Evolutionary conservation across 2,888 invertebrate species (phyloP).

Genomic region (Bugula neritina): DNA sequence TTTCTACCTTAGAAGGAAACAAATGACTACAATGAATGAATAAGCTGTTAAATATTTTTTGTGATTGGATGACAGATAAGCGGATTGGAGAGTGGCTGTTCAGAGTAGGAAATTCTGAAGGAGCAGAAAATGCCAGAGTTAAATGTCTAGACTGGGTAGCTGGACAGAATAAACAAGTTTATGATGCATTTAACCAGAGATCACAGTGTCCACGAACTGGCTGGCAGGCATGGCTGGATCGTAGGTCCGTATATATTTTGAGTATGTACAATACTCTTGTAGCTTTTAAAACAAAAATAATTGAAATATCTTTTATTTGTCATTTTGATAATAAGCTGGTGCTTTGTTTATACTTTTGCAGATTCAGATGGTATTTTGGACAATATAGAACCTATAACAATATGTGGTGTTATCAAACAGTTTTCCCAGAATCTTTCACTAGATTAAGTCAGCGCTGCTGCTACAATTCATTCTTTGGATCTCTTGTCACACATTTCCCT

Average conservation of each 20-base stretch:
- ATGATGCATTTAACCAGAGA: neutral
- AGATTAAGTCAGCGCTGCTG: neutral
- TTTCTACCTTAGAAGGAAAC: too few relatives aligned
- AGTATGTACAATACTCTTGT: too few relatives aligned
- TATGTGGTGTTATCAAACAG: neutral
- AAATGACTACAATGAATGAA: too few relatives aligned
- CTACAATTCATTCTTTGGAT: neutral
- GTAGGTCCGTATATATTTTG: too few relatives aligned
- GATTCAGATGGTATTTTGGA: too few relatives aligned
- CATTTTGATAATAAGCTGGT: too few relatives aligned
- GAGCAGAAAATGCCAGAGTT: neutral
- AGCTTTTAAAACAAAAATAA: too few relatives aligned
- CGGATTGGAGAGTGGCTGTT: constrained; percentile 16
- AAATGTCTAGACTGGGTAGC: neutral
- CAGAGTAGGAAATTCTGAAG: neutral
- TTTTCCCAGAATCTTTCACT: neutral
- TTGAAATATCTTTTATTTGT: too few relatives aligned
- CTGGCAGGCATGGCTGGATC: neutral
- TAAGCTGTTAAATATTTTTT: too few relatives aligned
- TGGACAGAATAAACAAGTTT: neutral
- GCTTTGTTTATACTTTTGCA: too few relatives aligned
- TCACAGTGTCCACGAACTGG: neutral
- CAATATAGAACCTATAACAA: neutral
- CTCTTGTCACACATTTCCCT: constrained; percentile 2
- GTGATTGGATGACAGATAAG: neutral